phyloP scores from a whole-genome alignment of 2,888 invertebrate genomes.

The Patella caerulea region DNA sequence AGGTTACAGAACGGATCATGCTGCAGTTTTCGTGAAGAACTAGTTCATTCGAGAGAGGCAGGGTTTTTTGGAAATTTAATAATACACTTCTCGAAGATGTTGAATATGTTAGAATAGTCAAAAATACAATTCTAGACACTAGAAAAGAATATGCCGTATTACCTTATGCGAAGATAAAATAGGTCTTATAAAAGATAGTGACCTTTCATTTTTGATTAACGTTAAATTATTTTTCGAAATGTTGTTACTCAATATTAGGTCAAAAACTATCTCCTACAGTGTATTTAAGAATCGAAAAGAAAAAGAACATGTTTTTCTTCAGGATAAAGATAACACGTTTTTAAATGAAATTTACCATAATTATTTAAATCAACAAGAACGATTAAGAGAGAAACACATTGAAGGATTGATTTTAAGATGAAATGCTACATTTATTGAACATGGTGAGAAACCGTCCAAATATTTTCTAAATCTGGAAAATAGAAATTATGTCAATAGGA shows the following conservation, averaged over 20 bases:
- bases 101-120: conserved; percentile 1
- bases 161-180: too few relatives aligned
- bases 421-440: neutral
- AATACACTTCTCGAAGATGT: neutral
- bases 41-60: neutral
- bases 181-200: too few relatives aligned
- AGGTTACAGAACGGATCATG: neutral
- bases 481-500: conserved; percentile 2
- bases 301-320: too few relatives aligned
- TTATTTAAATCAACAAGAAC: neutral
- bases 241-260: too few relatives aligned
- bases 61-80: neutral
- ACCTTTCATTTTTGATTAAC: too few relatives aligned
- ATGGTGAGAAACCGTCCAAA: neutral
- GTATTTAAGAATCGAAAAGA: too few relatives aligned
- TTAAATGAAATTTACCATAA: too few relatives aligned
- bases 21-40: neutral
- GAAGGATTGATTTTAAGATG: neutral
- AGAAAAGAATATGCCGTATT: too few relatives aligned
- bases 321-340: too few relatives aligned
- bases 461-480: neutral
- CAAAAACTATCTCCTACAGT: too few relatives aligned
- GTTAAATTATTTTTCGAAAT: too few relatives aligned
- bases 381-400: neutral
- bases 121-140: neutral